Evolutionary conservation across 2,113 vertebrate genomes (phyloP).

Genomic region (Lathamus discolor): DNA sequence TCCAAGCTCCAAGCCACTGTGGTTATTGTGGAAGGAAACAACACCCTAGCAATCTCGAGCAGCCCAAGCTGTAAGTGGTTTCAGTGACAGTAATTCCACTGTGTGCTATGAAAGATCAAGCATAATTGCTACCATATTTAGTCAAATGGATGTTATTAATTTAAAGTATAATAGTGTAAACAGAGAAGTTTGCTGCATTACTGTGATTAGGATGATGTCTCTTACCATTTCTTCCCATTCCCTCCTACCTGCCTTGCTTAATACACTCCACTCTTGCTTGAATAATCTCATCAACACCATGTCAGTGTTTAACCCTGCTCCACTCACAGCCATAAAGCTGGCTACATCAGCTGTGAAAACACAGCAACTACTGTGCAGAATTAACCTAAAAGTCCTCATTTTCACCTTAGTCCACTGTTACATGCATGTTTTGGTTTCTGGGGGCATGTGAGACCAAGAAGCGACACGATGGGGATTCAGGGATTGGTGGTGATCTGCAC

Average conservation of each 20-base stretch:
- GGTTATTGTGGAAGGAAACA: conserved; percentile 10
- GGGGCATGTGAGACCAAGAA: neutral
- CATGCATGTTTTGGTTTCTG: neutral
- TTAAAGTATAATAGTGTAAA: conserved; percentile 46
- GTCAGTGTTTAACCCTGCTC: neutral
- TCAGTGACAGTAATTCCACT: conserved; percentile 39
- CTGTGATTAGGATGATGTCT: conserved; percentile 16
- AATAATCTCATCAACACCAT: neutral
- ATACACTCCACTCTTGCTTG: neutral
- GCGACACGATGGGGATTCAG: rapidly evolving
- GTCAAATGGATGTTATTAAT: conserved; percentile 42
- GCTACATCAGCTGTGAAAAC: neutral
- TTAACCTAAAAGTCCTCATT: neutral
- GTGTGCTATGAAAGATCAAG: neutral
- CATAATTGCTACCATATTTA: conserved; percentile 22
- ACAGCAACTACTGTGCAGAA: neutral
- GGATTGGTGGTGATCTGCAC: neutral
- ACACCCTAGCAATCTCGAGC: neutral
- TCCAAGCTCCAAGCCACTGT: conserved; percentile 20
- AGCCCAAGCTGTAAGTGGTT: conserved; percentile 7
- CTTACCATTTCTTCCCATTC: neutral
- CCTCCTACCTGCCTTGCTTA: conserved; percentile 4
- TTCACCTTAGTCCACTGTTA: neutral
- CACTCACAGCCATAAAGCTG: neutral
- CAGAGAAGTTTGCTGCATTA: conserved; percentile 19